These are phyloP conservation scores for Limnephilus auricula DNA, from an alignment of 2,888 invertebrate genomes.

Conservation along the genomic window DNA sequence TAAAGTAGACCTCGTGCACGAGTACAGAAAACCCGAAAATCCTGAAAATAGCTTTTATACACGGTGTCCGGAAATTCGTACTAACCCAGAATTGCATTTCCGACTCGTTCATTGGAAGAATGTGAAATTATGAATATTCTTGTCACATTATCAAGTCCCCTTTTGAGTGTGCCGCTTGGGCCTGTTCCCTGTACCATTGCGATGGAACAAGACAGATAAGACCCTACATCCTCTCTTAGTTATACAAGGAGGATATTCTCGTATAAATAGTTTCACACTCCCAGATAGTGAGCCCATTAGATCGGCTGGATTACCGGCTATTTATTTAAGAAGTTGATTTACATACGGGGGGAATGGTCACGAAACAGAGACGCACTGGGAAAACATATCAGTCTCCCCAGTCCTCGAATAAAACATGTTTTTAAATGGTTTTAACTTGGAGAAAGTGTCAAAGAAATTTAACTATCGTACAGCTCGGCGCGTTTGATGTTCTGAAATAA, in stretches of 20 bases:
- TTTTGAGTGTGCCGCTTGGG: not conserved
- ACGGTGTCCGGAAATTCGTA: no score
- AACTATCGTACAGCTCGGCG: no score
- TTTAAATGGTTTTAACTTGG: no score
- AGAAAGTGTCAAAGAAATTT: no score
- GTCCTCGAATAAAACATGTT: no score
- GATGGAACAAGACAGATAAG: constrained; percentile 4
- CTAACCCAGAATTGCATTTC: not conserved
- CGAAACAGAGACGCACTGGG: not conserved
- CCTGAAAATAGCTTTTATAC: no score
- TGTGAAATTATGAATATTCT: not conserved
- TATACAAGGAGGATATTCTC: not conserved
- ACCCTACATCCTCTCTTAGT: not conserved
- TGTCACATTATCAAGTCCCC: not conserved
- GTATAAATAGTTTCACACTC: constrained; percentile 17
- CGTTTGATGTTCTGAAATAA: no score
- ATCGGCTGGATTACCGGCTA: constrained; percentile 13
- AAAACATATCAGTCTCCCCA: not conserved
- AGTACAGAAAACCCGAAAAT: no score
- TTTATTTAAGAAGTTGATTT: constrained; percentile 29
- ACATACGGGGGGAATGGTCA: not conserved
- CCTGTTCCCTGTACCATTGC: not conserved
- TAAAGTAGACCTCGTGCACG: no score
- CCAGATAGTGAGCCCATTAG: constrained; percentile 18
- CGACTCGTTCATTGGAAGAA: not conserved